phyloP scores from a whole-genome alignment of 2,888 invertebrate genomes.

The Ephialtes manifestator region DNA sequence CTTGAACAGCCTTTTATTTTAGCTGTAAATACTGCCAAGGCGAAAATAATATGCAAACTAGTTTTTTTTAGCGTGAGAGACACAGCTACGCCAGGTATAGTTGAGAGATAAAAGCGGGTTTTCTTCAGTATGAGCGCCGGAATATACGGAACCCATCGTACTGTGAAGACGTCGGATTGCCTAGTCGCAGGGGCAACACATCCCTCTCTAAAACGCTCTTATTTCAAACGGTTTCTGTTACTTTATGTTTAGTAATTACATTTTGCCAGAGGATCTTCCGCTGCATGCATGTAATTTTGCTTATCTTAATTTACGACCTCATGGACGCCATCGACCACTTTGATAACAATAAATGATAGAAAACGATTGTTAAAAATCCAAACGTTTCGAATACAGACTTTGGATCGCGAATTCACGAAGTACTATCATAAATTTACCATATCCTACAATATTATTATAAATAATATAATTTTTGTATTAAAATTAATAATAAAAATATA shows the following conservation, averaged over 20 bases:
- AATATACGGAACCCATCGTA: conserved; percentile 14
- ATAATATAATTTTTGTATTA: too few relatives aligned
- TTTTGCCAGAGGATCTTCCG: background rate
- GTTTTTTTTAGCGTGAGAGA: conserved; percentile 59
- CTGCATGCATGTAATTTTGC: too few relatives aligned
- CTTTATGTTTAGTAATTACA: background rate
- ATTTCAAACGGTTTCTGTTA: background rate
- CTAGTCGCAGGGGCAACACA: conserved; percentile 34
- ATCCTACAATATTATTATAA: too few relatives aligned
- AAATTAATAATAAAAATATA: too few relatives aligned
- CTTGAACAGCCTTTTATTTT: conserved; percentile 35
- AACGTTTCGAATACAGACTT: too few relatives aligned
- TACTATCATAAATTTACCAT: too few relatives aligned
- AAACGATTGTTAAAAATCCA: too few relatives aligned
- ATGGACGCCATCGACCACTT: too few relatives aligned
- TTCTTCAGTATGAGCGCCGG: background rate
- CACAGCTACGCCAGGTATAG: background rate
- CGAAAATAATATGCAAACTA: conserved; percentile 71
- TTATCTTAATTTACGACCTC: too few relatives aligned
- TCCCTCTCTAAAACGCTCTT: too few relatives aligned
- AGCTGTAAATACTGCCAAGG: conserved; percentile 72
- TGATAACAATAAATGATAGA: too few relatives aligned
- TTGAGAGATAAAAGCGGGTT: background rate
- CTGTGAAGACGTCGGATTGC: conserved; percentile 17
- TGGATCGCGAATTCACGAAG: too few relatives aligned